phyloP scores from a whole-genome alignment of 2,797 vertebrate genomes.

The Gobionotothen gibberifrons region DNA sequence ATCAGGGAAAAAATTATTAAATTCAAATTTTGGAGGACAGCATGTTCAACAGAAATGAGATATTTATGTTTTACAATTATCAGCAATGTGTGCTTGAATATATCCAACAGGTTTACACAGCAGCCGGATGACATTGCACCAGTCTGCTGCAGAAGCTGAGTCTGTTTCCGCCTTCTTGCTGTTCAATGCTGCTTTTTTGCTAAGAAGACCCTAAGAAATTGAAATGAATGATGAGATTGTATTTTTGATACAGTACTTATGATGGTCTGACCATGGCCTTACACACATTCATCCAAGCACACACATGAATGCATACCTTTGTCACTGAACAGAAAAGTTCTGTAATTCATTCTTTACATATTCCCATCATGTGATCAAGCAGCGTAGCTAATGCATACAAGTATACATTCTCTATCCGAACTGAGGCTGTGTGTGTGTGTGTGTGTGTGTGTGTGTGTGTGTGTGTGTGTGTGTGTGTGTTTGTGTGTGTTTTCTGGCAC shows the following conservation, averaged over 20 bases:
- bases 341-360: conserved; percentile 31
- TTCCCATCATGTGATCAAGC: not conserved
- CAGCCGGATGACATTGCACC: no score
- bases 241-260: not conserved
- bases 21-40: not conserved
- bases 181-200: not conserved
- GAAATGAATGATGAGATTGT: not conserved
- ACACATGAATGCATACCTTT: not conserved
- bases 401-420: conserved; percentile 4
- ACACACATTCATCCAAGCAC: not conserved
- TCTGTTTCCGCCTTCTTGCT: not conserved
- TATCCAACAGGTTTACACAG: no score
- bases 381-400: not conserved
- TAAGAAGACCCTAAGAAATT: no score
- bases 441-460: conserved; percentile 7
- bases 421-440: conserved; percentile 18
- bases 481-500: conserved; percentile 8
- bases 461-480: conserved; percentile 2
- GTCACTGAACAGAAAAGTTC: conserved; percentile 6
- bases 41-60: not conserved
- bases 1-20: not conserved
- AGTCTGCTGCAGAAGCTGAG: no score
- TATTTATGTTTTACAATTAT: no score
- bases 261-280: no score
- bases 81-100: no score